Conservation (phyloP, 2,888 invertebrate species). For the Loripinus fragilis region DNA sequence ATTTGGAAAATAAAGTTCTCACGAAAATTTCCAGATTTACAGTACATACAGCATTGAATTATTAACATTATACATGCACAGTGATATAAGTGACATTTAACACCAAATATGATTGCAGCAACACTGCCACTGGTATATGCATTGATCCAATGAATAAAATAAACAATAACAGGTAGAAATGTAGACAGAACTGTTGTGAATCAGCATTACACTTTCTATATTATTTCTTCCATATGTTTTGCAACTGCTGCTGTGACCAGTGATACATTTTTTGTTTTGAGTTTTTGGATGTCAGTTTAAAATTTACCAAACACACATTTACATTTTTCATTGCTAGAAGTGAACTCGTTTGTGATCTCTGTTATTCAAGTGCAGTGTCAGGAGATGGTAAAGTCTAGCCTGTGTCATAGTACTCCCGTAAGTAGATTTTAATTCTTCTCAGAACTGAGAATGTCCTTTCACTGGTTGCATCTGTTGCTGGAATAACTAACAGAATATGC, state of each 20-base stretch:
- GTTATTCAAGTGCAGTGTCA: conserved; percentile 27
- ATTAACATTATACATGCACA: too few relatives aligned
- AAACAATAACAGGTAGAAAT: not conserved
- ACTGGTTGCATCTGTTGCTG: conserved; percentile 33
- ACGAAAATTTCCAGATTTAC: too few relatives aligned
- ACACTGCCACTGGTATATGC: not conserved
- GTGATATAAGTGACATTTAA: too few relatives aligned
- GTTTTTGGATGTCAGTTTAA: not conserved
- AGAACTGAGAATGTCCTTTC: conserved; percentile 41
- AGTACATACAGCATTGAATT: too few relatives aligned
- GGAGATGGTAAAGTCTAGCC: conserved; percentile 21
- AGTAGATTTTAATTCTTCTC: conserved; percentile 26
- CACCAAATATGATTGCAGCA: too few relatives aligned
- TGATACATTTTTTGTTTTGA: not conserved
- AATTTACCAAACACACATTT: conserved; percentile 23
- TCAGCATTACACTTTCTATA: not conserved
- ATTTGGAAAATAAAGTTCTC: too few relatives aligned
- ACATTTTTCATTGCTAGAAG: conserved; percentile 18
- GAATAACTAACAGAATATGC: conserved; percentile 40
- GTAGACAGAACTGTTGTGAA: not conserved
- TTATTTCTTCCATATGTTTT: not conserved
- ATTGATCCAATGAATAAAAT: not conserved
- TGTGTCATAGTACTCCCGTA: conserved; percentile 28
- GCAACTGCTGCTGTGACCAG: not conserved
- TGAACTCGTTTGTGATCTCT: conserved; percentile 32